Conservation (phyloP, 2,888 invertebrate species). For the Drosophila meridionalis region DNA sequence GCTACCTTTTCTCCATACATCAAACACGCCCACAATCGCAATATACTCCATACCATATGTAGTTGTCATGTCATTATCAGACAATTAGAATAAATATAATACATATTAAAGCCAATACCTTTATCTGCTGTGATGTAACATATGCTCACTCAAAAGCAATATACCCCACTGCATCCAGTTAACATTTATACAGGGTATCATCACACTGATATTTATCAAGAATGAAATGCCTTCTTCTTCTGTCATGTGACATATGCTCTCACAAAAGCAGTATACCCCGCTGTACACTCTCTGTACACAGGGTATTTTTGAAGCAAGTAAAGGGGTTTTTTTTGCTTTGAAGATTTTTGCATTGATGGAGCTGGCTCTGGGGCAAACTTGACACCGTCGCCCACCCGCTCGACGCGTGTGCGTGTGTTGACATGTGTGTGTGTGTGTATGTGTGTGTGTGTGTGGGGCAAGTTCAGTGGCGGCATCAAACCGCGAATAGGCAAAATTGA, state of each 20-base stretch:
- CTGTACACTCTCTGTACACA: not conserved
- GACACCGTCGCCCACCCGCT: constrained; percentile 24
- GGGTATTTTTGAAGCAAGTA: constrained; percentile 19
- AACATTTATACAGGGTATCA: not conserved
- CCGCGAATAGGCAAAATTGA: constrained; percentile 23
- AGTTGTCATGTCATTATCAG: too few relatives aligned
- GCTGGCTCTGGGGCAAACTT: constrained; percentile 33
- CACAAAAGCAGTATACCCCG: not conserved
- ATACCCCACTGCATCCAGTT: not conserved
- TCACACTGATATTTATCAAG: too few relatives aligned
- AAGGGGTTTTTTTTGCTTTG: constrained; percentile 22
- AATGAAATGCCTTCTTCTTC: not conserved
- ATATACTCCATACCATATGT: not conserved
- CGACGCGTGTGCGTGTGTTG: not conserved
- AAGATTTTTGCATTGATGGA: constrained; percentile 65
- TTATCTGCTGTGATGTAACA: too few relatives aligned
- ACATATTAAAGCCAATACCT: too few relatives aligned
- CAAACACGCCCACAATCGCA: not conserved
- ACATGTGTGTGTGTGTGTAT: not conserved
- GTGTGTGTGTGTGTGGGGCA: constrained; percentile 36
- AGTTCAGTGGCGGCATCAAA: constrained; percentile 69
- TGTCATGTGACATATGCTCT: not conserved
- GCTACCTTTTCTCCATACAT: too few relatives aligned
- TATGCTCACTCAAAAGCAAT: not conserved
- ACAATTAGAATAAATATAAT: too few relatives aligned